Base-by-base conservation (phyloP, 2,797 vertebrate species). In the Dendrocincla tyrannina region DNA sequence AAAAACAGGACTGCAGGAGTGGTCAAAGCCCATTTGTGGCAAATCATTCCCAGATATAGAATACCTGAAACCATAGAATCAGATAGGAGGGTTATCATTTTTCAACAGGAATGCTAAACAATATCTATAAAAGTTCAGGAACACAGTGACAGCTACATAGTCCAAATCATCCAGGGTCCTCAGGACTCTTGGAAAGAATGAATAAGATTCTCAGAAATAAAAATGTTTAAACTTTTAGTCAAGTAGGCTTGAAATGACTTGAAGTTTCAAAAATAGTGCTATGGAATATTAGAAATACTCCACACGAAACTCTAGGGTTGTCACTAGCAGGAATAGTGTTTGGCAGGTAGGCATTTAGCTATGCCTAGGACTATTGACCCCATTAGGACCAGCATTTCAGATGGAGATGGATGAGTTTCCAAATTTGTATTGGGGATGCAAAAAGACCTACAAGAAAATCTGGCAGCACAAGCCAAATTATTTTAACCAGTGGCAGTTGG, bases 21-120 rank as follows among this genome's bases (percentile, higher is more conserved):
- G 20, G 13, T 13, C 46, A 70, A 63, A 86, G 22, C 6, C 5
- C 13, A 33, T 0, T 3, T 37, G 16, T 0, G 0, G 19, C 19
- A 82, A 82, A 59, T 64, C 4, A 30, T 64, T 74, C 25, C 10
- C 13, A 62, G 23, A 9, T 46, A 32, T 4, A 2, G n/a, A 84
- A 56, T 46, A 62, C 11, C 6, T 52, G 59, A 84, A 94, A 62
- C 5, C 4, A 14, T 13, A 33, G n/a, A 74, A 41, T 64, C 30
- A 1, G 1, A 59, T 2, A 68, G 27, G 5, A 0, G 0, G 0
- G 13, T 46, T 70, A 23, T 33, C 10, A 32, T 70, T 89, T 89
- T 79, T 47, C 27, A 69, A 9, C 0, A 4, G 4, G 6, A 83
- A 50, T 60, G 17, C 17, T 42, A 50, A 66, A 42, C 2, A 27